Evolutionary conservation across 2,113 vertebrate species (phyloP).

Genomic region (Salvator merianae): DNA sequence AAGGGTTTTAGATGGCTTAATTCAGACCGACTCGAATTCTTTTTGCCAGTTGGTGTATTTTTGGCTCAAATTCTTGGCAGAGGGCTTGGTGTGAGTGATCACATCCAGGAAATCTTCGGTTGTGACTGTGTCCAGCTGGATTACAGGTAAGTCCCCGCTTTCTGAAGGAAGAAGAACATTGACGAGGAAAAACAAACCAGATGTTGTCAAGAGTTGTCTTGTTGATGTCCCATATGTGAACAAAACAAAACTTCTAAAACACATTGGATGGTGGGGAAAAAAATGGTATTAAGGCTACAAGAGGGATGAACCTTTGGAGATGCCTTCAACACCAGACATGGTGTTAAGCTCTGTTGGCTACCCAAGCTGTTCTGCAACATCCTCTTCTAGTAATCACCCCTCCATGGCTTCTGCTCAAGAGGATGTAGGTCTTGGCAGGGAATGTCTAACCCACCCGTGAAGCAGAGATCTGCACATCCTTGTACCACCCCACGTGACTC

Average conservation of each 20-base stretch:
- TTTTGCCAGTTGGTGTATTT: constrained; percentile 88
- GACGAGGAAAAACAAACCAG: background rate
- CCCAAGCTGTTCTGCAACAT: too few species aligned
- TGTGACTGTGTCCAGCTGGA: constrained; percentile 85
- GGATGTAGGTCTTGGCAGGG: too few species aligned
- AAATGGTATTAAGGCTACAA: background rate
- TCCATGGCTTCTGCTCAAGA: too few species aligned
- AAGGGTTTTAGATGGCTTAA: background rate
- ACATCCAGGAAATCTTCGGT: constrained; percentile 89
- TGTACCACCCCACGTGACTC: too few species aligned
- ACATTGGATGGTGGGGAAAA: background rate
- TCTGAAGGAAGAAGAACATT: constrained; percentile 64
- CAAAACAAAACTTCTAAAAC: background rate
- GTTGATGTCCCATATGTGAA: constrained; percentile 17
- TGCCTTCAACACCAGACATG: too few species aligned
- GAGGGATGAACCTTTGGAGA: too few species aligned
- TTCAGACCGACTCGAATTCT: constrained; percentile 89
- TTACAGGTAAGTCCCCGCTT: constrained; percentile 61
- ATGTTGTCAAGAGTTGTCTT: background rate
- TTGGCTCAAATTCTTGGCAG: constrained; percentile 83
- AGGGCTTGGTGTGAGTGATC: constrained; percentile 88
- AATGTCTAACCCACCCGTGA: too few species aligned
- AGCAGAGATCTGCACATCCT: too few species aligned
- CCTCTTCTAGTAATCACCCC: too few species aligned
- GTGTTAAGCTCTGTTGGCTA: too few species aligned